Evolutionary conservation across 1,140 invertebrate species (phyloP), one percentile per base, ranked within the genome.

Genomic region (Leptopilina clavipes): DNA sequence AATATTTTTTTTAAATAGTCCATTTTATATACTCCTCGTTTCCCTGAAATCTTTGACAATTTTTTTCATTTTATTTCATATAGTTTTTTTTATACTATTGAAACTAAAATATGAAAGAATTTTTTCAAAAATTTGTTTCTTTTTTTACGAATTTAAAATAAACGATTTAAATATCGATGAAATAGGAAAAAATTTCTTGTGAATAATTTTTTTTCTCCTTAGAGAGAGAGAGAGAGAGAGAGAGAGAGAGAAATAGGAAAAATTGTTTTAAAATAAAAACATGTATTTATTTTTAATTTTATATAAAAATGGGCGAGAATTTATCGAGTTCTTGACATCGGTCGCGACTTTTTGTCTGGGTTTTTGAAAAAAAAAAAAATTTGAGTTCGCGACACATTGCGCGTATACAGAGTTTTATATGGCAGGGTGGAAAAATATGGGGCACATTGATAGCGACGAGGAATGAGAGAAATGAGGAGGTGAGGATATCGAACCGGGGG

Each of bases 401-500:
- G 40, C 76, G 74, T 78, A 76, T 80, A 77, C 17, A 52, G n/a
- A 19, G 52, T 3, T 10, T 10, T 18, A 11, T 79, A 76, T 81
- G 71, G 72, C 56, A 80, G 76, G 78, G 74, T 56, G 81, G 79
- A 86, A 84, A 87, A 89, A 88, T 87, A 85, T 87, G 78, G 86
- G 88, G 77, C 85, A 85, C 81, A 84, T 86, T 86, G 86, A 84
- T 82, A 81, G 78, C 78, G 78, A 40, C 37, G 37, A 40, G 37
- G 37, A 40, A 40, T 40, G 37, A 83, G 78, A 71, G 80, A 76
- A 82, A 77, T 82, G 82, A 31, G 11, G 83, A 85, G 81, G 86
- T 84, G 87, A 87, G 87, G 84, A 88, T 90, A 90, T 90, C 87
- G 89, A 90, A 89, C 89, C 86, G 79, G 75, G 82, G 83, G 82